phyloP scores from a whole-genome alignment of 35 echinoderm and acorn worm genomes.

The Heliocidaris erythrogramma region DNA sequence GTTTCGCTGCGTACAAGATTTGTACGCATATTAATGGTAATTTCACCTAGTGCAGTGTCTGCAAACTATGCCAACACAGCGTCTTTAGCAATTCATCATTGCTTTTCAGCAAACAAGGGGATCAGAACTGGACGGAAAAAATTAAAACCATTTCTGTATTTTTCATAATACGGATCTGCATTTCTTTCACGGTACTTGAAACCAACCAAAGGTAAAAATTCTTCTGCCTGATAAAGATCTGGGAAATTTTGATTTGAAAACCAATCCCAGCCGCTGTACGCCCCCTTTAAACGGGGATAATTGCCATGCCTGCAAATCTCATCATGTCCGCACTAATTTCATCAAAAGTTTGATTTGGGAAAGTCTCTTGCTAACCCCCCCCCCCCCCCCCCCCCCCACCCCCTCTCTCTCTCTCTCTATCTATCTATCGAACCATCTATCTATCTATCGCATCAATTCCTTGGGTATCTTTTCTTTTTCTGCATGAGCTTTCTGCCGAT shows the following conservation, averaged over 20 bases:
- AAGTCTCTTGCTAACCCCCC: neutral
- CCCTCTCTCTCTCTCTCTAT: slow-evolving; percentile 5
- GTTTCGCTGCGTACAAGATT: too few species aligned
- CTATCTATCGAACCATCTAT: neutral
- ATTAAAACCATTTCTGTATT: too few species aligned
- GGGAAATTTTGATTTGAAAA: neutral
- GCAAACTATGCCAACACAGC: too few species aligned
- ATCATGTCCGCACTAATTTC: slow-evolving; percentile 1
- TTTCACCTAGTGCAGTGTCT: too few species aligned
- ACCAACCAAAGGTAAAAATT: neutral
- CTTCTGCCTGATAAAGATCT: neutral
- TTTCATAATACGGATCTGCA: too few species aligned
- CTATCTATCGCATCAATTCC: neutral
- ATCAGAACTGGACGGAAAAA: too few species aligned
- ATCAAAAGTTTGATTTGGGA: slow-evolving; percentile 5
- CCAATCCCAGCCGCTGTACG: neutral
- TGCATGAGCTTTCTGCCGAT: neutral
- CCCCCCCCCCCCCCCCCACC: neutral
- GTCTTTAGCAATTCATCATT: too few species aligned
- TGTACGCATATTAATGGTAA: too few species aligned
- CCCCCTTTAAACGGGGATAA: neutral
- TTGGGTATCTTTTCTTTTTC: neutral
- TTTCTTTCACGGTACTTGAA: neutral
- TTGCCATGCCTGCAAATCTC: neutral
- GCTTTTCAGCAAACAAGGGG: too few species aligned